Evolutionary conservation across 2,888 invertebrate species (phyloP), one percentile per base, ranked within the genome.

Genomic region (Andrena minutula): DNA sequence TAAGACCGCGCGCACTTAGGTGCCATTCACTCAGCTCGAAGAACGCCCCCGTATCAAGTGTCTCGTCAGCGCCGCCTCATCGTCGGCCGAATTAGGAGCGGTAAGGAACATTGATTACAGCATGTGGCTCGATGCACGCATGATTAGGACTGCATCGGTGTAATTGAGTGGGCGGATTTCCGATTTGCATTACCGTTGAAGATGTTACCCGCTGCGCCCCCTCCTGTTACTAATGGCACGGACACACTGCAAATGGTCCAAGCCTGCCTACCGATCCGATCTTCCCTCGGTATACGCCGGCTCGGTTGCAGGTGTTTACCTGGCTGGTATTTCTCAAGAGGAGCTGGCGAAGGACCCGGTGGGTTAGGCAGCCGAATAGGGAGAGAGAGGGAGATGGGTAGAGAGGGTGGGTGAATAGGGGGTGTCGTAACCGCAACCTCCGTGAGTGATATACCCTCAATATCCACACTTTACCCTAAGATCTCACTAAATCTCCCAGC

Each of bases 401-500:
- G 41, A 41, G 41, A 41, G 41, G 41, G 41, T 41, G 41, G 41
- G 41, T 16, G 41, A 41, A 26, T 63, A 51, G 30, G 77, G 71
- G 82, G 80, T 85, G 86, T 84, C 83, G 89, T 81, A 89, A 92
- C 92, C 92, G 82, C 92, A 90, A 74, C 84, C 86, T 41, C 41
- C 88, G 90, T 92, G 92, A 92, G 91, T 92, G 91, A 92, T 92
- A 92, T 90, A 91, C 90, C 92, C 92, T 91, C 92, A 91, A 92
- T 92, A 92, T 92, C 91, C 90, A 92, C 92, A 92, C 91, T 91
- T 92, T 90, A 92, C 89, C 87, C 88, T 88, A 89, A 92, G 89
- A 92, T 92, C 91, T 92, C 88, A 87, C 90, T 92, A 92, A 92
- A 92, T 92, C 91, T 91, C 89, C 82, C 85, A 79, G 82, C 76